Evolutionary conservation across 2,113 vertebrate genomes (phyloP), one percentile per base, ranked within the genome.

Genomic region (Paralichthys olivaceus): DNA sequence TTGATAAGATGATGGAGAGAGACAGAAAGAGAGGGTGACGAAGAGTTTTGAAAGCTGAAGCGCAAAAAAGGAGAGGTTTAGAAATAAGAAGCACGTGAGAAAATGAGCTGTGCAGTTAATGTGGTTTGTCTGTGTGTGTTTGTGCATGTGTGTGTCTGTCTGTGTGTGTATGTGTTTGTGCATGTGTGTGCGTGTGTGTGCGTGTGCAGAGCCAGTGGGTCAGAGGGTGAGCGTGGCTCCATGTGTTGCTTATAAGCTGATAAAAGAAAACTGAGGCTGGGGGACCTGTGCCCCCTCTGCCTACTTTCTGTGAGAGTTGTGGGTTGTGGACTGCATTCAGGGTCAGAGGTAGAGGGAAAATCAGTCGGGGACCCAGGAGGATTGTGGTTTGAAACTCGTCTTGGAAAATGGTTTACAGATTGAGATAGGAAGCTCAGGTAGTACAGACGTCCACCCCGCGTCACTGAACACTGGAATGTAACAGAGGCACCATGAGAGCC

Each of bases 161-260:
- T 25, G 61, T 54, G 34, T 75, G 17, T 11, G 47, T 40, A 40
- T 73, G 61, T 64, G 7, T 65, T 45, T 64, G 51, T 13, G 15
- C 61, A 45, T 25, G 49, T 64, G 7, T 65, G 54, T 69, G 45
- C 9, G 15, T 60, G 45, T 29, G 40, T 53, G 58, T 43, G 64
- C 45, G 61, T 43, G 70, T 43, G 82, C 20, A 75, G 43, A 67
- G 72, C 57, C 34, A 55, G 40, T 64, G 19, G 80, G 79, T 92
- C 86, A 90, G 67, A 73, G 82, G 87, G 89, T 90, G 81, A 89
- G 72, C 58, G 29, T 68, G 80, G 71, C 84, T 92, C 87, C 84
- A 84, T 68, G 82, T 85, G 84, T 87, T 84, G 88, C 85, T 84
- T 80, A 90, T 84, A 81, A 84, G 80, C 79, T 89, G 72, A 86